A percentile compares a stretch with the other conserved stretches of the same genome.
phyloP scores from a whole-genome alignment of 2,888 invertebrate genomes.

The Chymomyza fuscimana region DNA sequence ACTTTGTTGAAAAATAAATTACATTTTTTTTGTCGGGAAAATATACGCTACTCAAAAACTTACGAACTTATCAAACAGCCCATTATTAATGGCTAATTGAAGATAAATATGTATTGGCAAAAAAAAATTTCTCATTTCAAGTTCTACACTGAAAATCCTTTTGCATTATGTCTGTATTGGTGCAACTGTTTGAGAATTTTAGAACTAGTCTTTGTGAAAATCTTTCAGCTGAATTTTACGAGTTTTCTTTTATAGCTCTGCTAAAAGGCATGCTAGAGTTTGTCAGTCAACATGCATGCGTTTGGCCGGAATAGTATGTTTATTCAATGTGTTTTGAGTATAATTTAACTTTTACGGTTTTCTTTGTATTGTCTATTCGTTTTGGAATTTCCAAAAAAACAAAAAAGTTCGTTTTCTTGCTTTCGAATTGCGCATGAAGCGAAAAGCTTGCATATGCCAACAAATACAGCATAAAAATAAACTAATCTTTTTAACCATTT shows the following conservation, averaged over 20 bases:
- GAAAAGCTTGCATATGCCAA: constrained; percentile 1
- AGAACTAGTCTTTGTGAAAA: not conserved
- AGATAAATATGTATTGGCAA: too few species aligned
- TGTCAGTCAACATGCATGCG: not conserved
- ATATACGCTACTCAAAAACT: too few species aligned
- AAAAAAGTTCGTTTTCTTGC: constrained; percentile 14
- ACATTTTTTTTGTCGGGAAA: too few species aligned
- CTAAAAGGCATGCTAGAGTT: not conserved
- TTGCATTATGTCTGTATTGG: not conserved
- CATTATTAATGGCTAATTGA: too few species aligned
- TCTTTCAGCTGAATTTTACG: not conserved
- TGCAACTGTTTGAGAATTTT: not conserved
- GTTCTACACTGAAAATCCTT: too few species aligned
- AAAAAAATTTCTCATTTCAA: too few species aligned
- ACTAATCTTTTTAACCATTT: constrained; percentile 18
- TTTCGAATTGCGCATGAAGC: constrained; percentile 30
- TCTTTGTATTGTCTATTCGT: not conserved
- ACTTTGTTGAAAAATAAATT: too few species aligned
- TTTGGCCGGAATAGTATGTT: not conserved
- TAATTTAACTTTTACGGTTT: not conserved
- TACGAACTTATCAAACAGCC: too few species aligned
- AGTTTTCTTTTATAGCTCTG: not conserved
- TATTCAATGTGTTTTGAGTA: not conserved
- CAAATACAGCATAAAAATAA: not conserved
- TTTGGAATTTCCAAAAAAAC: not conserved